These are phyloP conservation scores for Actenoides hombroni DNA, from an alignment of 2,113 vertebrate species.

Conservation along the genomic window DNA sequence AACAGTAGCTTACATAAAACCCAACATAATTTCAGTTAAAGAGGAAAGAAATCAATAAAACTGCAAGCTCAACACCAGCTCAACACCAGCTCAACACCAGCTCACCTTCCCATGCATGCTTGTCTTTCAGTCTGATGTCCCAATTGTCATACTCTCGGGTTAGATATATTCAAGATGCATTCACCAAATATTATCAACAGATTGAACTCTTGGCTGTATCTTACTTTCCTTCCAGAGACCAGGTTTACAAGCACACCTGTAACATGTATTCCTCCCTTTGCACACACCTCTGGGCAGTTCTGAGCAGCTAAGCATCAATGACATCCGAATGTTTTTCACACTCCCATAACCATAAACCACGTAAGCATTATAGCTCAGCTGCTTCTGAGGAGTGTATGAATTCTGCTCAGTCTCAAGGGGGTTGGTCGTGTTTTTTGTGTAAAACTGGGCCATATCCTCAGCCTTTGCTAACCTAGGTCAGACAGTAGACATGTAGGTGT, in stretches of 20 bases:
- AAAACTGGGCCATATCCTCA: not conserved
- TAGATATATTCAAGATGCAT: not conserved
- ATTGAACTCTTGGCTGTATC: not conserved
- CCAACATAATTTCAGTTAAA: not conserved
- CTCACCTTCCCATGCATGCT: not conserved
- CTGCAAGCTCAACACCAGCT: not conserved
- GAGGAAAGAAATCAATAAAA: not conserved
- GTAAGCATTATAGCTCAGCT: not conserved
- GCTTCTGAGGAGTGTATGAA: not conserved
- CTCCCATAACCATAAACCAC: not conserved
- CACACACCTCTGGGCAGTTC: not conserved
- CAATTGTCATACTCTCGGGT: not conserved
- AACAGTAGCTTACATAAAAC: not conserved
- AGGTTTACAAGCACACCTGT: not conserved
- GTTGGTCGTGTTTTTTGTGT: not conserved
- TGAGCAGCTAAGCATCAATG: fast-evolving
- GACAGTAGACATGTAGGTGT: not conserved
- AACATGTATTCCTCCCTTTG: not conserved
- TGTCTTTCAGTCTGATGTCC: not conserved
- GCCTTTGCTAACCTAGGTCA: not conserved
- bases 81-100: not conserved
- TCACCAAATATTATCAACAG: not conserved
- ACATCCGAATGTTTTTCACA: not conserved
- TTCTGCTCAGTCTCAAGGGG: not conserved
- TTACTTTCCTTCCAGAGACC: not conserved